Evolutionary conservation across 2,888 invertebrate genomes (phyloP), one percentile per base, ranked within the genome.

Genomic region (Drosophila rubida): DNA sequence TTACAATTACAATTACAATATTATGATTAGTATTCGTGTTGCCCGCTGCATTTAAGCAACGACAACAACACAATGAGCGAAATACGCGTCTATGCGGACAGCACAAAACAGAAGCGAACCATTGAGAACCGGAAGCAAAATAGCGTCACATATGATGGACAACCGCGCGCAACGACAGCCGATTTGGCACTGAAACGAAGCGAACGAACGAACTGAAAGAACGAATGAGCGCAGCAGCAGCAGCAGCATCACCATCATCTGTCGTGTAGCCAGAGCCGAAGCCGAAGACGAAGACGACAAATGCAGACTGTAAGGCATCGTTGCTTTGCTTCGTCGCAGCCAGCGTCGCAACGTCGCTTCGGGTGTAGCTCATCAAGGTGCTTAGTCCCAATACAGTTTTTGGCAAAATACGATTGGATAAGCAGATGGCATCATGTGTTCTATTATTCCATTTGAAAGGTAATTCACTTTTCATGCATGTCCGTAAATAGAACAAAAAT

Each of bases 151-250:
- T 5, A 23, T 8, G 14, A 11, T 48, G 5, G 23, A 65, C 60
- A 72, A 69, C 81, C 78, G 58, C 68, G 42, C 81, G 61, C 48
- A 58, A 70, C 62, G 66, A 77, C 71, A 76, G 70, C 77, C 82
- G 75, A 80, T 72, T 80, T 80, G 72, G 71, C 75, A 87, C 89
- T 87, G 75, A 75, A 65, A 69, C 64, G 62, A 75, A 65, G 42
- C 65, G 13, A 37, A 45, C 54, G 32, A 41, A 5, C 50, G 32
- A 55, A 71, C 42, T 58, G n/a, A 69, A 23, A 55, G 53, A 25
- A 35, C 39, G 37, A 53, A 41, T 32, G 30, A 41, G 14, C 39
- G 23, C 49, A 23, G 22, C 54, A 48, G 4, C 42, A 41, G 7
- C 68, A 50, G 53, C 55, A 58, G 1, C 32, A 25, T 4, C 49